Evolutionary conservation across 1,140 invertebrate genomes (phyloP).

Genomic region (Drosophila suzukii): DNA sequence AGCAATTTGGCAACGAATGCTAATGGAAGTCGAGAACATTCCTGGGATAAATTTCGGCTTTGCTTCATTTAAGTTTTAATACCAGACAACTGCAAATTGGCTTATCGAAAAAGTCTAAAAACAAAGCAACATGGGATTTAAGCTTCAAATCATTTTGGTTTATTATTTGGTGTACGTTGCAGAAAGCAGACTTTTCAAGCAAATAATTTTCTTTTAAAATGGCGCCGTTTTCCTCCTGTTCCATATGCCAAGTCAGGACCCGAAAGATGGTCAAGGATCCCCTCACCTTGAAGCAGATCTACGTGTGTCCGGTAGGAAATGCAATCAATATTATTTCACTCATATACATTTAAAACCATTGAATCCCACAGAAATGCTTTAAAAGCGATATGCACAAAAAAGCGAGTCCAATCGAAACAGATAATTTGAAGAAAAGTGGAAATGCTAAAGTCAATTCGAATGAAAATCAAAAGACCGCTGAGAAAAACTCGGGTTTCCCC

Average conservation of each 20-base stretch:
- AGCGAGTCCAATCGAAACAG: background rate
- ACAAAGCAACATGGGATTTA: background rate
- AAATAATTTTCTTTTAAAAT: background rate
- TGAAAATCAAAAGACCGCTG: background rate
- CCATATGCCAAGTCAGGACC: slow-evolving; percentile 29
- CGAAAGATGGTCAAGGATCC: slow-evolving; percentile 35
- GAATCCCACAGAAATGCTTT: slow-evolving; percentile 24
- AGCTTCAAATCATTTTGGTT: background rate
- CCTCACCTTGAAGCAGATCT: slow-evolving; percentile 27
- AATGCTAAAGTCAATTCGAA: no score
- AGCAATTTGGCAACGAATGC: slow-evolving; percentile 54
- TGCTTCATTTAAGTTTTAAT: slow-evolving; percentile 19
- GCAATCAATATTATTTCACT: background rate
- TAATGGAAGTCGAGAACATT: slow-evolving; percentile 25
- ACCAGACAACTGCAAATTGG: background rate
- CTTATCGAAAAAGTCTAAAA: background rate
- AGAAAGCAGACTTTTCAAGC: background rate
- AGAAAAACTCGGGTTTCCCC: background rate
- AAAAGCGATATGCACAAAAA: background rate
- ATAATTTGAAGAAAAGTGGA: background rate
- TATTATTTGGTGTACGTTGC: background rate
- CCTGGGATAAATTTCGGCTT: slow-evolving; percentile 10
- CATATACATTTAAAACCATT: background rate
- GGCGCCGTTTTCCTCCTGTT: slow-evolving; percentile 55
- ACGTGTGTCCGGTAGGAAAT: slow-evolving; percentile 52